Conservation (phyloP, 2,888 invertebrate genomes). For the Caenorhabditis sinica region DNA sequence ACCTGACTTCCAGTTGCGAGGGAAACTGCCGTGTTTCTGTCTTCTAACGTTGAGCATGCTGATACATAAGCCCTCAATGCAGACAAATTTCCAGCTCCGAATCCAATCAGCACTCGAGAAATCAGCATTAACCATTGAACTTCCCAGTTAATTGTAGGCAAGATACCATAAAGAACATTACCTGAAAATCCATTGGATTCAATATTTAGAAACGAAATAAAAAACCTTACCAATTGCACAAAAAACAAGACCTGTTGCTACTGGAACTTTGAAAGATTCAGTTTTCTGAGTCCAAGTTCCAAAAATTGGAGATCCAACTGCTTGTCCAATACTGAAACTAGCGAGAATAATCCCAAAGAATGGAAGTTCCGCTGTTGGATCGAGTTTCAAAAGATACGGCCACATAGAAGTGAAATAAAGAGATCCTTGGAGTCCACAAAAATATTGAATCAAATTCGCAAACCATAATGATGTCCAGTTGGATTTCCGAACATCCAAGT, state of each 20-base stretch:
- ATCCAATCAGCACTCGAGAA: constrained; percentile 61
- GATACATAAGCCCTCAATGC: constrained; percentile 64
- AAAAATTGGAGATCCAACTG: constrained; percentile 68
- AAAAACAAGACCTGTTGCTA: constrained; percentile 62
- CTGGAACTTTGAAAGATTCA: constrained; percentile 62
- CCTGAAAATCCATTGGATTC: constrained; percentile 21
- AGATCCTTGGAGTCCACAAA: constrained; percentile 71
- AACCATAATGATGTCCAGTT: constrained; percentile 73
- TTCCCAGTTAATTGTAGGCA: constrained; percentile 65
- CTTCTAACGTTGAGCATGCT: constrained; percentile 62
- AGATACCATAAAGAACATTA: constrained; percentile 63
- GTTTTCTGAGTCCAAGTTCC: constrained; percentile 68
- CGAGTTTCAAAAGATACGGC: constrained; percentile 72
- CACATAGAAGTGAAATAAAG: constrained; percentile 76
- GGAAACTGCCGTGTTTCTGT: constrained; percentile 65
- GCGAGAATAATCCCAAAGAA: constrained; percentile 73
- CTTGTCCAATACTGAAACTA: constrained; percentile 71
- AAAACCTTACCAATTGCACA: constrained; percentile 42
- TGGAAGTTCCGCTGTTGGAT: constrained; percentile 67
- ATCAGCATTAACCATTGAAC: constrained; percentile 66
- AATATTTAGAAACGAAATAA: background rate
- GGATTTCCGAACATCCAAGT: constrained; percentile 58
- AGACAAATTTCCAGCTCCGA: constrained; percentile 68
- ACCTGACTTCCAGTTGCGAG: constrained; percentile 66
- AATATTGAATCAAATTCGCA: constrained; percentile 67